Evolutionary conservation across 2,113 vertebrate genomes (phyloP), one percentile per base, ranked within the genome.

Genomic region (Elaphurus davidianus): DNA sequence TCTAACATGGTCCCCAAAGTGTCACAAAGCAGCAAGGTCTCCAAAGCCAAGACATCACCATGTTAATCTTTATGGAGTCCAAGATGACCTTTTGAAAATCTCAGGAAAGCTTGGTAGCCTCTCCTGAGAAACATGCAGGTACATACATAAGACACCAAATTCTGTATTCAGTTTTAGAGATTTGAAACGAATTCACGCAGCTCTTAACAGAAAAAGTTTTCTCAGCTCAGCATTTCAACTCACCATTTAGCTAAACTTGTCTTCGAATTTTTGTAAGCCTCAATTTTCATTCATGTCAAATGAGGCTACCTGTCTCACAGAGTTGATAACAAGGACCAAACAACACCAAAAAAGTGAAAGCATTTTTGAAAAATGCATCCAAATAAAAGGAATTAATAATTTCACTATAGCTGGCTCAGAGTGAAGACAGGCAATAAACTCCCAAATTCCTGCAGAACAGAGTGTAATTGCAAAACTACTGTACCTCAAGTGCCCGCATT

Each of bases 371-470:
- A 97, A 94, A 84, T 55, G 23, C 57, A 55, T 45, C 81, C 55
- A 93, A 89, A 96, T 91, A 36, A 97, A 94, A 94, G 54, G 43
- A 40, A 88, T 85, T 90, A 67, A 90, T 71, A 82, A 14, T 94
- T 96, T 96, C n/a, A 90, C 17, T 27, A 27, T 52, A 62, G 40
- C 55, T 74, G 40, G 23, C 23, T 93, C 55, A 94, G 71, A 71
- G 43, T 97, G 67, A 87, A 94, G 47, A 82, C 6, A 92, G 45
- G 90, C 43, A 91, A 64, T 52, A 88, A 91, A n/a, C 76, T 67
- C 45, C 91, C 50, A 91, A 84, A 96, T 91, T 91, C 47, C 64
- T 90, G 43, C 47, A 93, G 52, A 94, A 97, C 79, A 96, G 82
- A 93, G 87, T 91, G 13, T 92, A 96, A 93, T 17, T 76, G 59